Conservation (phyloP, 2,888 invertebrate species). For the Philaethria dido region DNA sequence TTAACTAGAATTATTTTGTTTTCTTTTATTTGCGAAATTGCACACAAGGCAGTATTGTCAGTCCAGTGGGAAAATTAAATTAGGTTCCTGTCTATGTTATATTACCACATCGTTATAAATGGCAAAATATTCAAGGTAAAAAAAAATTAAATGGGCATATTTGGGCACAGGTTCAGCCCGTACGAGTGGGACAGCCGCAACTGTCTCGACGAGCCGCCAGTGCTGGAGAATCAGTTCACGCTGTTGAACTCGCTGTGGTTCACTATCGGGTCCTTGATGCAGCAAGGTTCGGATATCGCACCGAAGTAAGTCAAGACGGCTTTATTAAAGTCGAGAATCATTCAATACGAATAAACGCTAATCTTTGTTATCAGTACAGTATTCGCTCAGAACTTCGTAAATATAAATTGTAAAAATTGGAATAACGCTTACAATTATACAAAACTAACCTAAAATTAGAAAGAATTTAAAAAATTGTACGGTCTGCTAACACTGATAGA, state of each 20-base stretch:
- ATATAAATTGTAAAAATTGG: neutral
- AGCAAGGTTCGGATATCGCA: conserved; percentile 96
- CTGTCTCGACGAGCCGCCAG: conserved; percentile 92
- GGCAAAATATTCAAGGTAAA: conserved; percentile 34
- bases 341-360: conserved; percentile 9
- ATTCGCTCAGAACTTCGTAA: neutral
- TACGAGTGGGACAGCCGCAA: conserved; percentile 97
- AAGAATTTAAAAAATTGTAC: neutral
- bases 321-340: conserved; percentile 44
- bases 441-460: neutral
- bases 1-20: neutral
- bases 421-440: neutral
- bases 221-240: conserved; percentile 95
- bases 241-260: conserved; percentile 97
- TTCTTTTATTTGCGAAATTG: neutral
- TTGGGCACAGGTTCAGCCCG: conserved; percentile 91
- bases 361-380: neutral
- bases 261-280: conserved; percentile 96
- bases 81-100: neutral
- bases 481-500: neutral
- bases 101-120: neutral
- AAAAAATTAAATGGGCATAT: conserved; percentile 55
- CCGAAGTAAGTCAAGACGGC: conserved; percentile 88
- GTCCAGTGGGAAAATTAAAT: neutral
- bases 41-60: neutral